A percentile compares a stretch with the other conserved stretches of the same genome.
Conservation (phyloP, 2,888 invertebrate species). For the Norana najaformis region DNA sequence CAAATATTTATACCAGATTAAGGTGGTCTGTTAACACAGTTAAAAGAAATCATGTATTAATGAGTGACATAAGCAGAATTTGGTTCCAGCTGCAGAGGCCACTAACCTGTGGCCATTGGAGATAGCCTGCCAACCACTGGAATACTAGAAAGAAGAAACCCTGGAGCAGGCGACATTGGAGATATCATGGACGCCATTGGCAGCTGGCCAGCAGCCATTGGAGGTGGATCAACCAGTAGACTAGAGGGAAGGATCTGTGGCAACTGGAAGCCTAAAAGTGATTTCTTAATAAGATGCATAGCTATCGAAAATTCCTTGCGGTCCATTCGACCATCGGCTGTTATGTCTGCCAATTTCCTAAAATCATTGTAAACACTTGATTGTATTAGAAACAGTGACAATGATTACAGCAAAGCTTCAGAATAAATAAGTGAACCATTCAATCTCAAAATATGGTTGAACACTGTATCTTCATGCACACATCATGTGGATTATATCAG, state of each 20-base stretch:
- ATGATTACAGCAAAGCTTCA: not conserved
- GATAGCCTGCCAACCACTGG: not conserved
- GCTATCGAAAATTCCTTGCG: slow-evolving; percentile 63
- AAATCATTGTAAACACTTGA: not conserved
- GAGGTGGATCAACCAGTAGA: slow-evolving; percentile 48
- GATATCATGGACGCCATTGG: not conserved
- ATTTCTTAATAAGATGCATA: slow-evolving; percentile 68
- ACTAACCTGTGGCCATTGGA: not conserved
- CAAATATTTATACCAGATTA: not conserved
- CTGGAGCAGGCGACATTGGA: not conserved
- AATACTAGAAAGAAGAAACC: not conserved
- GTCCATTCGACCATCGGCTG: slow-evolving; percentile 63
- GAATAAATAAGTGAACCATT: not conserved
- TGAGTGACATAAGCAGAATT: not conserved
- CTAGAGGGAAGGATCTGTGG: slow-evolving; percentile 81
- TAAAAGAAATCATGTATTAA: not conserved
- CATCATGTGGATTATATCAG: too few relatives aligned
- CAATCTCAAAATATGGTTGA: not conserved
- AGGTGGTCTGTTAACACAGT: not conserved
- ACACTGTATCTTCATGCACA: too few relatives aligned
- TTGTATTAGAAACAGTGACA: not conserved
- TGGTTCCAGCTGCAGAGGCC: not conserved
- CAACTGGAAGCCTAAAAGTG: slow-evolving; percentile 86
- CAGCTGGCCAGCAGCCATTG: not conserved
- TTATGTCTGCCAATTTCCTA: slow-evolving; percentile 61